Percentiles rank a stretch among this genome's conserved stretches.
Evolutionary conservation across 92 coral and sea anemone species (phyloP).

Genomic region (Zoanthus sansibaricus): DNA sequence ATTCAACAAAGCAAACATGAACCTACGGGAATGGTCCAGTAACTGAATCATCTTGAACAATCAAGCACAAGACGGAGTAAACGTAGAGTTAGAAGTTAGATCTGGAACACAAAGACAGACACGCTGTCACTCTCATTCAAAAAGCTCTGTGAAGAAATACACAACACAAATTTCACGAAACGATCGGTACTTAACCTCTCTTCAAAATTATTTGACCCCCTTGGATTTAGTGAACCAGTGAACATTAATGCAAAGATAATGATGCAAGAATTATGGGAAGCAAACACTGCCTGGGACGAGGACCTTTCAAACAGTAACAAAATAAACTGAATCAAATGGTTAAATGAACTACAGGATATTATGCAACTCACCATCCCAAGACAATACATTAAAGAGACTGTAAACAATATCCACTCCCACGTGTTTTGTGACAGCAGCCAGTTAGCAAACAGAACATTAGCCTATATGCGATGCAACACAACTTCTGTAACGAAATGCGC

Average conservation of each 20-base stretch:
- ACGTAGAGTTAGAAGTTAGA: conserved; percentile 32
- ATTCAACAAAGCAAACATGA: conserved; percentile 58
- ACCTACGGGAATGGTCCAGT: conserved; percentile 55
- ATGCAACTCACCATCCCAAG: conserved; percentile 39
- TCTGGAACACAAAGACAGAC: conserved; percentile 48
- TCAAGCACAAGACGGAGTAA: conserved; percentile 3
- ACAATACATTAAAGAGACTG: conserved; percentile 24
- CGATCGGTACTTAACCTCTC: conserved; percentile 37
- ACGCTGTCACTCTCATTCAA: conserved; percentile 33
- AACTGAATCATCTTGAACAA: conserved; percentile 19
- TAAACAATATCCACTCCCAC: conserved; percentile 37
- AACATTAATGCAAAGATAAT: background rate
- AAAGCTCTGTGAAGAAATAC: conserved; percentile 16
- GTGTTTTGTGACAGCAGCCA: conserved; percentile 47
- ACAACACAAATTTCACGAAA: conserved; percentile 20
- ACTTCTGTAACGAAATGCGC: background rate
- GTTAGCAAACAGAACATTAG: background rate
- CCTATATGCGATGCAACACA: background rate
- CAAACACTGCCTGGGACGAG: conserved; percentile 48
- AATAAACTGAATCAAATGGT: conserved; percentile 48
- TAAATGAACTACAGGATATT: conserved; percentile 32
- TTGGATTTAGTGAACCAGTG: conserved; percentile 47
- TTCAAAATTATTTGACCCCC: conserved; percentile 39
- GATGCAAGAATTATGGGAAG: conserved; percentile 29
- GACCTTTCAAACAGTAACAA: conserved; percentile 27